phyloP scores from a whole-genome alignment of 2,113 vertebrate genomes.

The Sula dactylatra region DNA sequence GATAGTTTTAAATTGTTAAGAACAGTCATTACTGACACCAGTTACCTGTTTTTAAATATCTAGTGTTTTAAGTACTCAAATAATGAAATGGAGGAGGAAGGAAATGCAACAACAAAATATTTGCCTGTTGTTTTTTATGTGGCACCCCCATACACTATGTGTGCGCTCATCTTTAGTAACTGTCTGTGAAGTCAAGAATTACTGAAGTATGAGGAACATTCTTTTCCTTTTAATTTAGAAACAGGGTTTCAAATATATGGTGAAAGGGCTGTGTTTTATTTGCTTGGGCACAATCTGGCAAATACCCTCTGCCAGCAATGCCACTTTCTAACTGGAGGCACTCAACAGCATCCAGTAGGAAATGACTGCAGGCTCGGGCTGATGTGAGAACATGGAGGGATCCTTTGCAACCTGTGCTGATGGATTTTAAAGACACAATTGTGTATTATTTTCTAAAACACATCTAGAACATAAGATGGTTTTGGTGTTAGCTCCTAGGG shows the following conservation, averaged over 20 bases:
- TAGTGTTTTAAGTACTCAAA: neutral
- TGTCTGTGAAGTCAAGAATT: neutral
- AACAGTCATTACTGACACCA: neutral
- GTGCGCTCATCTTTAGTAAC: neutral
- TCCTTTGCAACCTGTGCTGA: neutral
- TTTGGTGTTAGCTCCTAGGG: conserved; percentile 33
- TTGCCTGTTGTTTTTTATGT: neutral
- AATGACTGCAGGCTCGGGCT: neutral
- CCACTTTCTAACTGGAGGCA: neutral
- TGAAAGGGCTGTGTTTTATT: neutral
- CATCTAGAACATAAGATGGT: neutral
- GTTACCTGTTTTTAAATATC: neutral
- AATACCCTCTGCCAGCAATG: neutral
- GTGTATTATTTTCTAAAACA: conserved; percentile 41
- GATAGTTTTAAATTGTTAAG: neutral
- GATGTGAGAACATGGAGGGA: neutral
- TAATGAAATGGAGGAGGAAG: neutral
- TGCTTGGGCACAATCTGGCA: neutral
- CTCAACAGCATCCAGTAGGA: neutral
- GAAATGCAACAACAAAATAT: neutral
- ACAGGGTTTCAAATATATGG: neutral
- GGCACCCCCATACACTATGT: neutral
- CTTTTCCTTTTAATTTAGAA: neutral
- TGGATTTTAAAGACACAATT: conserved; percentile 41
- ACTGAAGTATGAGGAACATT: neutral